These are phyloP conservation scores for Pseudomyrmex dendroicus DNA, from an alignment of 1,140 invertebrate species.

Conservation along the genomic window DNA sequence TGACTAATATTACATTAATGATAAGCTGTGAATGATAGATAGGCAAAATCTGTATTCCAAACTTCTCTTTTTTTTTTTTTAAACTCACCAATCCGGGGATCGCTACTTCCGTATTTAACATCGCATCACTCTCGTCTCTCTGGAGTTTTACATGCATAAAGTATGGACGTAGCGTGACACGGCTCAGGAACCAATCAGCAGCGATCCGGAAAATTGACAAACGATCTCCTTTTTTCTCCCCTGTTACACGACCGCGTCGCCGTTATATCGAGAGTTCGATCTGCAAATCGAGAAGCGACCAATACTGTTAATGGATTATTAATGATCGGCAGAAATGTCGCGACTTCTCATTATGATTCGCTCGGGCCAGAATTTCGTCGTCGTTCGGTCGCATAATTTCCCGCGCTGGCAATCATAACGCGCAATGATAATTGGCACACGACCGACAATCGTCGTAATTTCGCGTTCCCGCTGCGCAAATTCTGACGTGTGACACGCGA, in stretches of 20 bases:
- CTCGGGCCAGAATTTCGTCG: slow-evolving; percentile 15
- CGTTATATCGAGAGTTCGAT: slow-evolving; percentile 39
- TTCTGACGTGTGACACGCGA: slow-evolving; percentile 81
- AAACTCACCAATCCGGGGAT: slow-evolving; percentile 31
- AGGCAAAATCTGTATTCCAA: not conserved
- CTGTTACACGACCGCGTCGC: slow-evolving; percentile 26
- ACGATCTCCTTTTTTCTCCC: slow-evolving; percentile 68
- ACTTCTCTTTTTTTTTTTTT: not conserved
- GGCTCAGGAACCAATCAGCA: slow-evolving; percentile 69
- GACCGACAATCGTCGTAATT: slow-evolving; percentile 72
- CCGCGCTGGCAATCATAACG: slow-evolving; percentile 67
- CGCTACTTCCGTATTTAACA: slow-evolving; percentile 35
- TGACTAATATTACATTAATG: slow-evolving; percentile 5
- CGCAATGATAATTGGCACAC: slow-evolving; percentile 71
- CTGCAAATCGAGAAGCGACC: slow-evolving; percentile 47
- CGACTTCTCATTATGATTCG: slow-evolving; percentile 17
- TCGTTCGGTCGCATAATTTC: slow-evolving; percentile 57
- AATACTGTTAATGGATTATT: slow-evolving; percentile 67
- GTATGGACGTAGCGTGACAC: slow-evolving; percentile 54
- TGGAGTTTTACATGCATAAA: slow-evolving; percentile 39
- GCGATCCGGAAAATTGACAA: slow-evolving; percentile 69
- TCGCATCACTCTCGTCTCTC: slow-evolving; percentile 4
- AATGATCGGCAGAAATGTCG: slow-evolving; percentile 65
- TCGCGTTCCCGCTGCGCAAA: slow-evolving; percentile 71
- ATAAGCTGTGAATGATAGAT: not conserved